Evolutionary conservation across 2,113 vertebrate genomes (phyloP).

Genomic region (Clarias batrachus): DNA sequence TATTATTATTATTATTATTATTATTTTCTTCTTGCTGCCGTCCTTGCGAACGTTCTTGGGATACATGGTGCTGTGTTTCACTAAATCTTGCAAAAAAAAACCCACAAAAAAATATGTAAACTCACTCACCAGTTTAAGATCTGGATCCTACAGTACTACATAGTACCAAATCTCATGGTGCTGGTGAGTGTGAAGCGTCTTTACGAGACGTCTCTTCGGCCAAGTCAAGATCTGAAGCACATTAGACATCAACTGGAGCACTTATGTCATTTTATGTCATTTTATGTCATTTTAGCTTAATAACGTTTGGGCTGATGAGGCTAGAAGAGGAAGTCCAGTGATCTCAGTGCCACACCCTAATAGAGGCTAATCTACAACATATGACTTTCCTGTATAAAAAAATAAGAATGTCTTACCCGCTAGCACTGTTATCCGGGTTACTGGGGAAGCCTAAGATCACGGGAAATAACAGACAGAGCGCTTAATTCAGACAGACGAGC

Average conservation of each 20-base stretch:
- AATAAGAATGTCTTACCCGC: background rate
- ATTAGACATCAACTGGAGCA: background rate
- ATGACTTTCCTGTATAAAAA: background rate
- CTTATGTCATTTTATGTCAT: too few species aligned
- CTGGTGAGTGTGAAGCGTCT: background rate
- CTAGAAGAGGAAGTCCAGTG: background rate
- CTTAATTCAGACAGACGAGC: constrained; percentile 5
- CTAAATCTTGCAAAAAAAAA: too few species aligned
- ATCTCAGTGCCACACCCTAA: background rate
- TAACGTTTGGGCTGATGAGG: too few species aligned
- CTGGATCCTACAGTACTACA: background rate
- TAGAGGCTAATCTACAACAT: background rate
- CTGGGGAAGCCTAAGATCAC: background rate
- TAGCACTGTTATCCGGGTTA: background rate
- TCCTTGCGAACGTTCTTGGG: too few species aligned
- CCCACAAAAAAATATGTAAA: too few species aligned
- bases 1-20: too few species aligned
- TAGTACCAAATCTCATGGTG: background rate
- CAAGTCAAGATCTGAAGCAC: background rate
- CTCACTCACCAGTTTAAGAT: too few species aligned
- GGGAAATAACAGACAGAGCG: background rate
- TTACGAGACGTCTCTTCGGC: background rate
- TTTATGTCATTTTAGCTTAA: too few species aligned
- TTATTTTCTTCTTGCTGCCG: too few species aligned
- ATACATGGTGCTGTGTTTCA: too few species aligned